A percentile compares a stretch with the other conserved stretches of the same genome.
Conservation (phyloP, 2,888 invertebrate species). For the Eudemis profundana region DNA sequence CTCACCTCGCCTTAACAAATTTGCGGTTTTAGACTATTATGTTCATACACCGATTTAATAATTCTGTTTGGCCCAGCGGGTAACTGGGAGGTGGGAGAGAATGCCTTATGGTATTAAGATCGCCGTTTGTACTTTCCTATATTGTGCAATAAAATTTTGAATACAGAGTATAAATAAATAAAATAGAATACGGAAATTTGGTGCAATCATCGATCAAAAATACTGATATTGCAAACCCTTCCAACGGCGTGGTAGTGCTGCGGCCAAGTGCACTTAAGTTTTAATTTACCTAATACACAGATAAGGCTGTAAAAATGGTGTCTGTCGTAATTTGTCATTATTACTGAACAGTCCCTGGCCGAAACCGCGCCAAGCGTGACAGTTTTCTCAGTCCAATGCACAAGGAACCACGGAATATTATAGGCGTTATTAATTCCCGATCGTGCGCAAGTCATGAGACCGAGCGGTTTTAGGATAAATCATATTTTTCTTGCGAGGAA, state of each 20-base stretch:
- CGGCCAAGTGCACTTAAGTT: conserved; percentile 22
- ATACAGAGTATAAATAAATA: too few relatives aligned
- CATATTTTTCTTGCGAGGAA: too few relatives aligned
- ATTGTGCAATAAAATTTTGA: too few relatives aligned
- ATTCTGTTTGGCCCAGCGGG: too few relatives aligned
- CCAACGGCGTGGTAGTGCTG: conserved; percentile 4
- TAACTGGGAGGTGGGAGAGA: too few relatives aligned
- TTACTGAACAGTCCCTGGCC: conserved; percentile 30
- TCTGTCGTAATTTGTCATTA: conserved; percentile 39
- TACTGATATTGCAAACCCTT: background rate
- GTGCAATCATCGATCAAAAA: conserved; percentile 1
- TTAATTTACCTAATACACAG: conserved; percentile 32
- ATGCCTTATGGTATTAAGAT: too few relatives aligned
- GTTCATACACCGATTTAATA: too few relatives aligned
- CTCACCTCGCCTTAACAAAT: too few relatives aligned
- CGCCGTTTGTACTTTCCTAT: too few relatives aligned
- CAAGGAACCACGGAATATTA: conserved; percentile 51
- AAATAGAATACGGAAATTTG: background rate
- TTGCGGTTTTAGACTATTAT: too few relatives aligned
- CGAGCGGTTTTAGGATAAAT: conserved; percentile 4
- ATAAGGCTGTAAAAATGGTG: conserved; percentile 33
- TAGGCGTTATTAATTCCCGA: conserved; percentile 44
- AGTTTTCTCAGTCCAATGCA: conserved; percentile 57
- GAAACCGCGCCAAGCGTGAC: conserved; percentile 54
- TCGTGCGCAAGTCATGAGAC: conserved; percentile 21